Percentiles rank a stretch among this genome's conserved stretches.
Conservation (phyloP, 2,888 invertebrate species). For the Gibbula magus region DNA sequence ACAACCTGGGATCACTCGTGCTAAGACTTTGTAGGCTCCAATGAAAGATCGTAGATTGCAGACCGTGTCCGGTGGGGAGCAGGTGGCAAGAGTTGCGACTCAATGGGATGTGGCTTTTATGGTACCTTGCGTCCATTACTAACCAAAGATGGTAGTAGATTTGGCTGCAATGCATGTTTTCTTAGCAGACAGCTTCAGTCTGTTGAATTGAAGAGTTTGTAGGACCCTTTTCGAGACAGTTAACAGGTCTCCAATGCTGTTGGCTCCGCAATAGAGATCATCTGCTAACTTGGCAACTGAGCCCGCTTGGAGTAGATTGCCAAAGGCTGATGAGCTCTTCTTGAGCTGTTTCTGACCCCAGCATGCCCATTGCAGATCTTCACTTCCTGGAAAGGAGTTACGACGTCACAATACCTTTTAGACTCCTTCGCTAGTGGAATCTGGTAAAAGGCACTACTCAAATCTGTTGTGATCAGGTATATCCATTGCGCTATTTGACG, state of each 20-base stretch:
- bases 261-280: conserved; percentile 46
- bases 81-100: conserved; percentile 10
- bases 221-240: conserved; percentile 38
- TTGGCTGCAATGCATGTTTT: conserved; percentile 35
- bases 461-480: conserved; percentile 47
- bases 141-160: conserved; percentile 34
- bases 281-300: conserved; percentile 43
- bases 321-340: conserved; percentile 42
- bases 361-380: conserved; percentile 52
- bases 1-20: conserved; percentile 28
- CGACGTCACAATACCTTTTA: conserved; percentile 46
- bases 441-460: conserved; percentile 48
- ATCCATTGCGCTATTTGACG: conserved; percentile 45
- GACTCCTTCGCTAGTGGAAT: conserved; percentile 40
- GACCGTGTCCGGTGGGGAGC: conserved; percentile 3
- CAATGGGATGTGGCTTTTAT: conserved; percentile 35
- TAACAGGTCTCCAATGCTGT: conserved; percentile 35
- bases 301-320: conserved; percentile 38
- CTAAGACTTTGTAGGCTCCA: conserved; percentile 32
- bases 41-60: conserved; percentile 16
- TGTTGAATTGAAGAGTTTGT: conserved; percentile 26
- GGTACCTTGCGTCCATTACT: conserved; percentile 42
- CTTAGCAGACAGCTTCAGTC: conserved; percentile 30
- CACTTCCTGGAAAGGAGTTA: conserved; percentile 45
- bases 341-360: conserved; percentile 46